Evolutionary conservation across 2,113 vertebrate species (phyloP), one percentile per base, ranked within the genome.

Genomic region (Ophiodon elongatus): DNA sequence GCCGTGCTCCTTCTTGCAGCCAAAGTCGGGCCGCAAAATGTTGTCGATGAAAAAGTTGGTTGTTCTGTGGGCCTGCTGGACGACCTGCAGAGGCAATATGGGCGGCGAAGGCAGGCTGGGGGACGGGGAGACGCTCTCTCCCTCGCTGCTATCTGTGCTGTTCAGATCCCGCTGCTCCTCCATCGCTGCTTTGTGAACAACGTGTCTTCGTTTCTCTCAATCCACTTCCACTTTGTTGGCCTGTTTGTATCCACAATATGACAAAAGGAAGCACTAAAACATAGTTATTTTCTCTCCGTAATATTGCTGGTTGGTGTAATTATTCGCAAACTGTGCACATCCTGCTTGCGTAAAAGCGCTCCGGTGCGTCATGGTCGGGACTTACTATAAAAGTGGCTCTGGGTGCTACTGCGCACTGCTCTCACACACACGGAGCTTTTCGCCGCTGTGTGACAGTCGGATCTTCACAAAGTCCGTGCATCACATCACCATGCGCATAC

Each of bases 31-130:
- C 86, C 97, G 93, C 64, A 98, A 89, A 79, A 98, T 98, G 89
- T 98, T 96, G 88, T 97, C 97, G 73, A 98, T 98, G 94, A 98
- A 98, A 82, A 98, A 98, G 96, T 97, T 97, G 66, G 97, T 98
- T 90, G 96, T 94, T 86, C 96, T 94, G 91, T 97, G 96, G 84
- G 94, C 89, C 91, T 93, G 96, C 82, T 94, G 96, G 43, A 85
- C 95, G 23, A 91, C 96, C 83, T 91, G 96, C 50, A 94, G 93
- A 8, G 94, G 92, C 86, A 92, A 90, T 43, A 95, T 91, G 76
- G 94, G 85, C 70, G 95, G 89, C 50, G 94, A 92, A 67, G 88
- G 93, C 89, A 94, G 43, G 57, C 95, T 89, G 21, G 94, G 95
- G 11, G 96, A 92, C 73, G 95, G 94, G 0, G 96, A 95, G 19